Base-by-base conservation (phyloP, 2,888 invertebrate genomes). In the Lissonota sp. region DNA sequence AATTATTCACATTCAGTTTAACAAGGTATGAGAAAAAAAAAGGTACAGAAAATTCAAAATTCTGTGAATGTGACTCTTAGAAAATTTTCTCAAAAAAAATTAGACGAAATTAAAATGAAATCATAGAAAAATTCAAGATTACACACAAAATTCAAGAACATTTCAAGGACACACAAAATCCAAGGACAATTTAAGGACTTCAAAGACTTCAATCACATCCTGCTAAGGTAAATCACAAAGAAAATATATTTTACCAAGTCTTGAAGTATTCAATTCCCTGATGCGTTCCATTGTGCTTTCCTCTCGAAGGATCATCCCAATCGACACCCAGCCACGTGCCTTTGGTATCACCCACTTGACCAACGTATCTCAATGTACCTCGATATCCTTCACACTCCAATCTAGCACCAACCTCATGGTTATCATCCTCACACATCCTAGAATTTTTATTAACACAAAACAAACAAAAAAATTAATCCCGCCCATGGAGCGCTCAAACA, bases 201-300 rank as follows among this genome's bases (percentile, higher is more conserved):
- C n/a, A n/a, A n/a, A n/a, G n/a, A n/a, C n/a, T n/a, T n/a, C n/a
- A n/a, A n/a, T n/a, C n/a, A n/a, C n/a, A n/a, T n/a, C n/a, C n/a
- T n/a, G n/a, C n/a, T n/a, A n/a, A n/a, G n/a, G 26, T 6, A 40
- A 14, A 6, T 2, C 26, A 8, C 1, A 63, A 26, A 55, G 76
- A 44, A 75, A 63, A 3, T 26, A 46, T 55, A 16, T 4, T 75
- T 87, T 90, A 95, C 95, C 95, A 95, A 0, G 97, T 94, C 90
- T 95, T 94, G 92, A 99, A 99, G 92, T 99, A 99, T 84, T 95
- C 94, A 62, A 95, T 93, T 62, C 96, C 97, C 83, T 97, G 95
- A 55, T 98, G 95, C 57, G 94, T 94, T 0, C 99, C 99, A 93
- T 98, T 96, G 90, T 99, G 99, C 92, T 98, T 99, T 1, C 99